Percentiles rank a stretch among this genome's conserved stretches.
These are phyloP conservation scores for Drosophila maculinotata DNA, from an alignment of 2,888 invertebrate genomes.

Conservation along the genomic window DNA sequence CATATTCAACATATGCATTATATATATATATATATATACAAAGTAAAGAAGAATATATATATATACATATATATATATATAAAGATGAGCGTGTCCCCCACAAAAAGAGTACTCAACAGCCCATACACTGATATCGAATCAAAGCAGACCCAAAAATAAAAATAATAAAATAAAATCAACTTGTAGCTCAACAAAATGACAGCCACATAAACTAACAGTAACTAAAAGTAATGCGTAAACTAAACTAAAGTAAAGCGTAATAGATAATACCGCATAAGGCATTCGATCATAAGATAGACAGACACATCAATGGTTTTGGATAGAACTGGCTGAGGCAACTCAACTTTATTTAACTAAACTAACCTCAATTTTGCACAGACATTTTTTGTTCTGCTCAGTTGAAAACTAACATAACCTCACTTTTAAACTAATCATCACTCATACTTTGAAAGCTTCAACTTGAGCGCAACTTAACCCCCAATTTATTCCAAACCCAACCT, in stretches of 20 bases:
- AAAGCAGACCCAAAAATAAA: conserved; percentile 22
- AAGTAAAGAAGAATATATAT: conserved; percentile 44
- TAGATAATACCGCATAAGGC: conserved; percentile 45
- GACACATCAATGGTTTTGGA: conserved; percentile 30
- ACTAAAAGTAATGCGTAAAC: conserved; percentile 51
- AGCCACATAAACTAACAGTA: conserved; percentile 50
- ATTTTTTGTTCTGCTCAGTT: conserved; percentile 4
- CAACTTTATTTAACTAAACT: not conserved
- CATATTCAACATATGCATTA: conserved; percentile 59
- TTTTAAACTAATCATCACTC: conserved; percentile 23
- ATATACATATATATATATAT: conserved; percentile 41
- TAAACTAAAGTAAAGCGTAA: conserved; percentile 45
- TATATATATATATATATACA: conserved; percentile 44
- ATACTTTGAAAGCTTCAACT: conserved; percentile 28
- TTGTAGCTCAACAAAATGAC: conserved; percentile 41
- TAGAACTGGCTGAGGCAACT: conserved; percentile 41
- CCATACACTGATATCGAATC: conserved; percentile 29
- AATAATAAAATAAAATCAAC: conserved; percentile 24
- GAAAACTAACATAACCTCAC: conserved; percentile 20
- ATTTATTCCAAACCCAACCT: not conserved
- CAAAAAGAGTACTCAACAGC: conserved; percentile 31
- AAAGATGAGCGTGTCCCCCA: conserved; percentile 32
- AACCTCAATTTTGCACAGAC: not conserved
- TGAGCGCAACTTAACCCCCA: conserved; percentile 11
- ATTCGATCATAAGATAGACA: conserved; percentile 58